A percentile compares a stretch with the other conserved stretches of the same genome.
Evolutionary conservation across 2,797 vertebrate species (phyloP).

Genomic region (Gadopsis marmoratus): DNA sequence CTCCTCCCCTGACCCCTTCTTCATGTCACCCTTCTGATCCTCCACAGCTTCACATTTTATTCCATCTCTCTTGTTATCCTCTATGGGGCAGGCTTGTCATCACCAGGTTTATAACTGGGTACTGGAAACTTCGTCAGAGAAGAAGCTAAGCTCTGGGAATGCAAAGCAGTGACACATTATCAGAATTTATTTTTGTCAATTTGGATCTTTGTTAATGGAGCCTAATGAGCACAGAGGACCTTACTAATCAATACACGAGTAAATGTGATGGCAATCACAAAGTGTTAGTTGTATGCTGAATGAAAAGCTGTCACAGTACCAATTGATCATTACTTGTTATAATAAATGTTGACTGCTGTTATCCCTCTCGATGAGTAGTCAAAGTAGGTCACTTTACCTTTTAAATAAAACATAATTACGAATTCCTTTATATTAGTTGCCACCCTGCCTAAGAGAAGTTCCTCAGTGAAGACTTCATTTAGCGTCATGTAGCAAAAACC

Average conservation of each 20-base stretch:
- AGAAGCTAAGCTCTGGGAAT: background rate
- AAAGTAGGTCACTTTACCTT: background rate
- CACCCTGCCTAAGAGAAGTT: background rate
- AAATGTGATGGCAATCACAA: constrained; percentile 23
- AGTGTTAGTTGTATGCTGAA: constrained; percentile 15
- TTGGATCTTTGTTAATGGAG: constrained; percentile 57
- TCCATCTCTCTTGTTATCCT: constrained; percentile 16
- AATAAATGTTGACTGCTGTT: background rate
- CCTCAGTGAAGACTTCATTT: background rate
- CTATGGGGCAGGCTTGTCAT: background rate
- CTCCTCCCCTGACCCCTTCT: constrained; percentile 39
- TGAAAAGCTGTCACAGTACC: constrained; percentile 24
- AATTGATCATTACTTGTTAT: background rate
- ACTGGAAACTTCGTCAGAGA: constrained; percentile 10
- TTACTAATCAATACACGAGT: constrained; percentile 41
- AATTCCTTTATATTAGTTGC: background rate
- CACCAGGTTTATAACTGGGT: background rate
- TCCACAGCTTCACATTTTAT: constrained; percentile 24
- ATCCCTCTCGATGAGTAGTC: background rate
- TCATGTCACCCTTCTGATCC: constrained; percentile 19
- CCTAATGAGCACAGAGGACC: constrained; percentile 51
- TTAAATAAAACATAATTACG: background rate
- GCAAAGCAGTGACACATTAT: constrained; percentile 29
- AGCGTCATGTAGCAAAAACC: background rate
- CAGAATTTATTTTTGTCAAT: constrained; percentile 18